A percentile compares a stretch with the other conserved stretches of the same genome.
Conservation (phyloP, 2,888 invertebrate species). For the Phaonia tiefii region DNA sequence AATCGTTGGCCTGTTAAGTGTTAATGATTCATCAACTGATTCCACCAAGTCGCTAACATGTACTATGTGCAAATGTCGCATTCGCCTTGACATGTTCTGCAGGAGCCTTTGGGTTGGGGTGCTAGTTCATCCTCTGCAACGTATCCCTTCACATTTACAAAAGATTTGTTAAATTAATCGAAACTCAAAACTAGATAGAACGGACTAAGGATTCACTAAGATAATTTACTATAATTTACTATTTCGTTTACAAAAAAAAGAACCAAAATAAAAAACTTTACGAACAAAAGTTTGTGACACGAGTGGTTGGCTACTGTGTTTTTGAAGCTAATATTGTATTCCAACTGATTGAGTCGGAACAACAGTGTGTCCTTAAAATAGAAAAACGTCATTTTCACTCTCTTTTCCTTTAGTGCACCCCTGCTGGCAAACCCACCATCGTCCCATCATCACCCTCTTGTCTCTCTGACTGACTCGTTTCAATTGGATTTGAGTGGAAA, state of each 20-base stretch:
- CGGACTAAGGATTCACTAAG: conserved; percentile 1
- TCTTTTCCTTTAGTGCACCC: conserved; percentile 3
- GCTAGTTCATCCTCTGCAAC: conserved; percentile 23
- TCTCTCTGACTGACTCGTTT: conserved; percentile 10
- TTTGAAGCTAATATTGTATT: conserved; percentile 29
- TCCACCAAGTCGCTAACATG: conserved; percentile 35
- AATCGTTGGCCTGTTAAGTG: conserved; percentile 14
- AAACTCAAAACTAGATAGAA: background rate
- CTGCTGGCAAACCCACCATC: background rate
- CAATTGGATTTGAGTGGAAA: conserved; percentile 26
- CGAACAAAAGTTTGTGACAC: conserved; percentile 19
- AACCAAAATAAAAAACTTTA: background rate
- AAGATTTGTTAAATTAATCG: no score
- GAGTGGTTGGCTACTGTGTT: conserved; percentile 19
- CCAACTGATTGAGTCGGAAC: conserved; percentile 25
- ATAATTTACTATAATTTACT: conserved; percentile 1
- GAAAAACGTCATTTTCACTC: conserved; percentile 14
- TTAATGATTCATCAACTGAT: conserved; percentile 36
- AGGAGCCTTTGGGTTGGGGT: conserved; percentile 29
- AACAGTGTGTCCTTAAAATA: conserved; percentile 24
- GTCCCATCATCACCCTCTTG: background rate
- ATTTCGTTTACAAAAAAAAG: no score
- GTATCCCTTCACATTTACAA: conserved; percentile 1
- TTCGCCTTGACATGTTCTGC: conserved; percentile 40
- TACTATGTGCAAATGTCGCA: conserved; percentile 12